Evolutionary conservation across 2,113 vertebrate species (phyloP), one percentile per base, ranked within the genome.

Genomic region (Gambusia holbrooki): DNA sequence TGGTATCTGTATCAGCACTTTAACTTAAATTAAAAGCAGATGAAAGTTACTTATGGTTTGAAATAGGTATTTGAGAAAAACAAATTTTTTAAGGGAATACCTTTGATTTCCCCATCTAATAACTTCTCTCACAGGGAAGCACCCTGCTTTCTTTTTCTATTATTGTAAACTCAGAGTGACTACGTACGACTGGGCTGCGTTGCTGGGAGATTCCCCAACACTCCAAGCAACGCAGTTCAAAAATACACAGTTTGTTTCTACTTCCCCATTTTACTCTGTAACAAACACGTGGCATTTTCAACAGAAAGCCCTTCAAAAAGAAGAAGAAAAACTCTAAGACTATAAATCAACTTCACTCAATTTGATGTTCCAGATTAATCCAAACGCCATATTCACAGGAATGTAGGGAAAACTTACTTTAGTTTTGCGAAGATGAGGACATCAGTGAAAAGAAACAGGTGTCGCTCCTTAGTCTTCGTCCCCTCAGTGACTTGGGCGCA

Each of bases 361-460:
- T 25, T 58, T n/a, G 19, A n/a, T 58, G 10, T 58, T 25, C 51
- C 25, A 58, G 22, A 58, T 10, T 58, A 58, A 58, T n/a, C 9
- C 25, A n/a, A n/a, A 9, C 10, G 7, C 25, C n/a, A 30, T 25
- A 33, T 2, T 19, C 6, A 30, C 4, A 27, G 35, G 3, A 58
- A 58, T 7, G 0, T 32, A 27, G 29, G 1, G 8, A 60, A 37
- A 28, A 69, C 65, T 87, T 71, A 95, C 95, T 94, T 95, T 80
- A 92, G 73, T 79, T 95, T 95, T 30, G 93, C 77, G 0, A 95
- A 86, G 81, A 93, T 87, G 14, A 95, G 83, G 45, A 85, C 84
- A 1, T 94, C 80, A 19, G 63, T 90, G 84, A 95, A 94, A 71
- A 95, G 93, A 82, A 96, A 94, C 15, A 94, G 84, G 73, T 92